Percentiles rank a stretch among this genome's conserved stretches.
phyloP scores from a whole-genome alignment of 2,797 vertebrate genomes.

The Poeciliopsis gracilis region DNA sequence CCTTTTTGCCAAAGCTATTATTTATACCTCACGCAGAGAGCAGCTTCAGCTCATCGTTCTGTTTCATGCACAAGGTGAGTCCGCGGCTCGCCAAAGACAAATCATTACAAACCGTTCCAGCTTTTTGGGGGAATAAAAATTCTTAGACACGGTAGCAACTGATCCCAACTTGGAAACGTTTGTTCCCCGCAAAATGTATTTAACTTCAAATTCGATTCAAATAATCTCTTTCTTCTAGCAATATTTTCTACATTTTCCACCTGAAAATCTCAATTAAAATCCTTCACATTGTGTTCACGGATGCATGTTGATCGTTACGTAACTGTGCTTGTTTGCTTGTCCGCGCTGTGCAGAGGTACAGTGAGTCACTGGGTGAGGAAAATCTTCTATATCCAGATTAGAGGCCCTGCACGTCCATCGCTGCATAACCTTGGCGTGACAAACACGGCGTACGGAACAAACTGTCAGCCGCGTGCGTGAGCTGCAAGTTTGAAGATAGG shows the following conservation, averaged over 20 bases:
- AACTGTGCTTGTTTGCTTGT: constrained; percentile 18
- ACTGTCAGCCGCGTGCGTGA: constrained; percentile 8
- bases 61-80: constrained; percentile 69
- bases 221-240: neutral
- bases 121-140: constrained; percentile 42
- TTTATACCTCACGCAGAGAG: constrained; percentile 64
- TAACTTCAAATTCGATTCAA: neutral
- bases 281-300: neutral
- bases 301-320: neutral
- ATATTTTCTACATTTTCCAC: neutral
- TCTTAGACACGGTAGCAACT: constrained; percentile 41
- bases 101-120: constrained; percentile 34
- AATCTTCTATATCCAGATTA: constrained; percentile 62
- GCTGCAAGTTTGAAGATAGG: neutral
- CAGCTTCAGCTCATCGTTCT: constrained; percentile 51
- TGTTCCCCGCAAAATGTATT: neutral
- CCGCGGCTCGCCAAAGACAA: constrained; percentile 48
- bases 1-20: constrained; percentile 69
- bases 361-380: constrained; percentile 42
- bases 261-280: neutral
- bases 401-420: constrained; percentile 34
- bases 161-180: constrained; percentile 35
- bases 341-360: constrained; percentile 38
- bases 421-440: constrained; percentile 32
- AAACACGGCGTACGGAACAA: constrained; percentile 39